Base-by-base conservation (phyloP, 2,888 invertebrate genomes). In the Adela reaumurella region DNA sequence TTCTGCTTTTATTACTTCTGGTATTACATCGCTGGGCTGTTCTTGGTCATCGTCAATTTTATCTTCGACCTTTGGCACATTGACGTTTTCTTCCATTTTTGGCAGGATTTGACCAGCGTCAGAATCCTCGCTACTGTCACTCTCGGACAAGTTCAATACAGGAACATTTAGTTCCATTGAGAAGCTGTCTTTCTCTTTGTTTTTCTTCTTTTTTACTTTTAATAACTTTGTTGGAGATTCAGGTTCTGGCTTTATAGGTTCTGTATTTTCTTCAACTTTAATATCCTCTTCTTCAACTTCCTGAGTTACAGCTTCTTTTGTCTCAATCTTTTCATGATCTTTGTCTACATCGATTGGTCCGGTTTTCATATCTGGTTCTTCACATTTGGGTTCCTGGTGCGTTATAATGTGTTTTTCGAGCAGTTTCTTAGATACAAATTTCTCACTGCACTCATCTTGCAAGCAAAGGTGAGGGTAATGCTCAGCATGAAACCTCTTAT, bases 61-160 rank as follows among this genome's bases (percentile, higher is more conserved):
- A 46, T 53, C 51, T 5, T 62, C 62, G 53, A 67, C 72, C 53
- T 60, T 62, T 17, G 58, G 62, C 2, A 70, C 48, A 59, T 54
- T n/a, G 17, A 29, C 47, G 57, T 53, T 59, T 59, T 19, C 53
- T 53, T 42, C 50, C 46, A 45, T 19, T 19, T 35, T 35, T 3
- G 14, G 35, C 14, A 3, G 35, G 11, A 11, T 3, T 35, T 4
- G 35, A 29, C 69, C 76, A 59, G 64, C 65, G 53, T 78, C 77
- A 17, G 78, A 83, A 53, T 90, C 90, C 51, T 85, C 84, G 57
- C 88, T 89, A 54, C 88, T 90, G 58, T 92, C 92, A 63, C 91
- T 91, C 60, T 92, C 92, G 1, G 92, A 92, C 43, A 93, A 76
- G 76, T 92, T 92, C 43, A 92, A 73, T 2, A 89, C 92, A 2